phyloP scores from a whole-genome alignment of 2,797 vertebrate species.

The Iguana delicatissima region DNA sequence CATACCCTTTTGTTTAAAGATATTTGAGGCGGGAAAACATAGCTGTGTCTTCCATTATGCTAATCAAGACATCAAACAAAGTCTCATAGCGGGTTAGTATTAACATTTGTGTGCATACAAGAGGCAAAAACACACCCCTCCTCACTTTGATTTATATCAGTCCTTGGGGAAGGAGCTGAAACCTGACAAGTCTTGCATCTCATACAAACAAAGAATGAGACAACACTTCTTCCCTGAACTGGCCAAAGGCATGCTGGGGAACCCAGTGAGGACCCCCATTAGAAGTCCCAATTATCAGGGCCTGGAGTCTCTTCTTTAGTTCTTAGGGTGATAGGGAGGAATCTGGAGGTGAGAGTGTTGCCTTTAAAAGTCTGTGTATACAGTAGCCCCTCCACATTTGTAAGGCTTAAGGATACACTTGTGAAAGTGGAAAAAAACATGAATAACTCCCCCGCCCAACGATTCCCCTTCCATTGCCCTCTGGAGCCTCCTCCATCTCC shows the following conservation, averaged over 20 bases:
- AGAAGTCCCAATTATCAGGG: too few relatives aligned
- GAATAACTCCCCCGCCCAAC: too few relatives aligned
- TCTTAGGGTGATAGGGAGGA: too few relatives aligned
- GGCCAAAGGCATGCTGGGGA: neutral
- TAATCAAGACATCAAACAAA: neutral
- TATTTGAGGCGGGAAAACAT: neutral
- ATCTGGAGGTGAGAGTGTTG: too few relatives aligned
- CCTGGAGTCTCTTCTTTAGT: too few relatives aligned
- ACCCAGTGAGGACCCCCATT: neutral
- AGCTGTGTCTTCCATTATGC: neutral
- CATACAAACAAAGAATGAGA: neutral
- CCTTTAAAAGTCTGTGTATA: too few relatives aligned
- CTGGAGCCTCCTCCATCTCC: too few relatives aligned
- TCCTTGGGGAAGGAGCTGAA: neutral
- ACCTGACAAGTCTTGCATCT: neutral
- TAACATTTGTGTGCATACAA: neutral
- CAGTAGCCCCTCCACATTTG: too few relatives aligned
- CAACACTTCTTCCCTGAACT: neutral
- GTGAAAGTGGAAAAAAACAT: too few relatives aligned
- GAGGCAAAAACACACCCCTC: too few relatives aligned
- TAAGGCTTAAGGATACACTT: too few relatives aligned
- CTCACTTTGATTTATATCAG: neutral
- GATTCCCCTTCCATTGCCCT: too few relatives aligned
- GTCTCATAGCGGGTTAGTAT: neutral
- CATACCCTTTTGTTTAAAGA: neutral